Conservation (phyloP, 2,888 invertebrate species). For the Andrena dorsata region DNA sequence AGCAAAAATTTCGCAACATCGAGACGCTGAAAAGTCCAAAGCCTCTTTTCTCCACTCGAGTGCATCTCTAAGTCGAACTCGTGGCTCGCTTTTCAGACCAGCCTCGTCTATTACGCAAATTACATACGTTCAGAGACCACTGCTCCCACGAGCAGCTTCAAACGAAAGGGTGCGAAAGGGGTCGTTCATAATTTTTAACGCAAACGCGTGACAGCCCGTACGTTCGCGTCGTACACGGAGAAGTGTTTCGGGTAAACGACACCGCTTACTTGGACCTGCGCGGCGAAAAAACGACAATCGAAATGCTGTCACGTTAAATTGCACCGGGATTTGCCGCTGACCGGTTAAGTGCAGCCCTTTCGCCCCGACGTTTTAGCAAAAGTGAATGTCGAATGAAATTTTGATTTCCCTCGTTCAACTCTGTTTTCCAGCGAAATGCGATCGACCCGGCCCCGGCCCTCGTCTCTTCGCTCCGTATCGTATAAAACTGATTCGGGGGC, state of each 20-base stretch:
- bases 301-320: neutral
- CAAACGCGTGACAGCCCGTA: neutral
- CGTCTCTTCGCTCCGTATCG: neutral
- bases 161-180: neutral
- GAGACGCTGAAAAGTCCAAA: neutral
- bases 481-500: neutral
- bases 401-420: neutral
- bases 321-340: neutral
- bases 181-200: neutral
- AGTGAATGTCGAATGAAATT: neutral
- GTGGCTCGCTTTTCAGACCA: neutral
- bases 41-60: neutral
- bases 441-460: too few species aligned
- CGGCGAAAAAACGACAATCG: neutral
- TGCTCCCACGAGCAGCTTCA: neutral
- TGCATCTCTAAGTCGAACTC: neutral
- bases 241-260: neutral
- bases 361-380: neutral
- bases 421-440: neutral
- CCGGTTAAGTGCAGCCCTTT: neutral
- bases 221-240: neutral
- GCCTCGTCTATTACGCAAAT: slow-evolving; percentile 19
- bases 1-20: neutral
- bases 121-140: slow-evolving; percentile 7
- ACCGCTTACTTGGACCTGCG: neutral